Percentiles rank a stretch among this genome's conserved stretches.
These are phyloP conservation scores for Oligia latruncula DNA, from an alignment of 2,888 invertebrate genomes.

Conservation along the genomic window DNA sequence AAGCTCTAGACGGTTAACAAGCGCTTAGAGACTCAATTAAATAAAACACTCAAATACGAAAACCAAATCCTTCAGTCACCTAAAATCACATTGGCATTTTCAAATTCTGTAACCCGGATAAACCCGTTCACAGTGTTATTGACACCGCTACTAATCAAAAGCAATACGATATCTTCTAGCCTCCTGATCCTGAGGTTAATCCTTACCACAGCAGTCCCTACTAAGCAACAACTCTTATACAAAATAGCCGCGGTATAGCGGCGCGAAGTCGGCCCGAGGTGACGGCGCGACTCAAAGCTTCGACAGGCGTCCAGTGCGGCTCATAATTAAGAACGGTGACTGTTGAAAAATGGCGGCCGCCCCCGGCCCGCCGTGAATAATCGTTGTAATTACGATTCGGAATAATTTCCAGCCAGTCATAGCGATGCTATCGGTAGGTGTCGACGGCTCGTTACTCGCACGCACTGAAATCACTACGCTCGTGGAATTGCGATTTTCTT, in stretches of 20 bases:
- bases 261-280: constrained; percentile 85
- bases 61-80: background rate
- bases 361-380: constrained; percentile 91
- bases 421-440: constrained; percentile 90
- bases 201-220: constrained; percentile 13
- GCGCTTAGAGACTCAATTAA: background rate
- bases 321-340: constrained; percentile 91
- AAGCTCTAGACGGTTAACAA: background rate
- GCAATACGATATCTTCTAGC: background rate
- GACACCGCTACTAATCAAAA: background rate
- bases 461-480: constrained; percentile 78
- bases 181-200: background rate
- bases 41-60: background rate
- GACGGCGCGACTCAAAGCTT: constrained; percentile 90
- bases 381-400: constrained; percentile 90
- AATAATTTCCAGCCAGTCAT: constrained; percentile 91
- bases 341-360: constrained; percentile 90
- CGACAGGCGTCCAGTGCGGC: constrained; percentile 89
- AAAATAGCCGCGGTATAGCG: constrained; percentile 76
- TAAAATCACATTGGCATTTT: background rate
- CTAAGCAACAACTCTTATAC: constrained; percentile 54
- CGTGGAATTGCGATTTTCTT: constrained; percentile 83
- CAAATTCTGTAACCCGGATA: background rate
- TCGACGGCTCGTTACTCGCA: constrained; percentile 90
- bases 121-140: background rate